Base-by-base conservation (phyloP, 2,888 invertebrate species). In the Chelonus formosanus region DNA sequence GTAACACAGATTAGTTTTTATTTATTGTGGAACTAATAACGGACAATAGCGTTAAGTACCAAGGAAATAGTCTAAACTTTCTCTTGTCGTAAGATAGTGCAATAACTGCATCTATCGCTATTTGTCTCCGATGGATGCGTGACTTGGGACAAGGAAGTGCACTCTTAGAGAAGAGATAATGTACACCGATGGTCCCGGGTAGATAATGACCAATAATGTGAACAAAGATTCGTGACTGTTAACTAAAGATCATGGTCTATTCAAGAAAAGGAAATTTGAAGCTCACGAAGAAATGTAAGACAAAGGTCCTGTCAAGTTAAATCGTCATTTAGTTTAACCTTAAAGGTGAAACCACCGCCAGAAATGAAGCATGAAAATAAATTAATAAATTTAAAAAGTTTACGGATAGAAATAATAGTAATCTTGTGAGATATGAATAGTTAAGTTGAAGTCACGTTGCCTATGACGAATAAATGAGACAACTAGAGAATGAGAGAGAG, bases 181-280 rank as follows among this genome's bases (percentile, higher is more conserved):
- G 52, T 53, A 43, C 52, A 35, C 50, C 40, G 60, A 44, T 53
- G 35, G 45, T 34, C 59, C 47, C 48, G 35, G 35, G 36, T 59
- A 59, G 59, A 59, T 59, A 48, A 58, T 58, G 48, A 35, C 36
- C 59, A n/a, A 35, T 10, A 61, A 53, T 44, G 31, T 53, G 34
- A 61, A n/a, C 52, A 31, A 52, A 60, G 32, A 61, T 43, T 50
- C 60, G 60, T 61, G 61, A 61, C 61, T 61, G 36, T 61, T 34
- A 53, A 52, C 52, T 32, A 32, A 8, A 52, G 52, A 52, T 52
- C 52, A 52, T 43, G 52, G 7, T 31, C 40, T 20, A 20, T 20
- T 35, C 52, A 36, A 61, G 53, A 43, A 7, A 61, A 20, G 20
- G 61, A 61, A 50, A 53, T 61, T 61, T 61, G 53, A 61, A 52